Evolutionary conservation across 2,113 vertebrate species (phyloP), one percentile per base, ranked within the genome.

Genomic region (Planiliza haematocheilus): DNA sequence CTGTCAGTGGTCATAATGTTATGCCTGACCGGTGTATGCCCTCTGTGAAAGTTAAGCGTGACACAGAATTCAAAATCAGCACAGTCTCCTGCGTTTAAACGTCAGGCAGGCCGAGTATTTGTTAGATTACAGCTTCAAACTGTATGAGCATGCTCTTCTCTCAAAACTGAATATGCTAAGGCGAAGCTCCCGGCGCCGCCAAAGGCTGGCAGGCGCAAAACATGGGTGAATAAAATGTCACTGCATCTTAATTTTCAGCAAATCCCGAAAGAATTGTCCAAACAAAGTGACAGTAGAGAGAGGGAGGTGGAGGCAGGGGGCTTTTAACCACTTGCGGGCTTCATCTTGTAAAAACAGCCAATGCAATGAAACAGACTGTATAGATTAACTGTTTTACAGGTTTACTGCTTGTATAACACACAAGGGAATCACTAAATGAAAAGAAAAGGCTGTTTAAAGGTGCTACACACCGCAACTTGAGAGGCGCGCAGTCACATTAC

Each of bases 151-250:
- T n/a, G 13, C 43, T n/a, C 43, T n/a, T 16, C 13, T 45, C 7
- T 45, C 21, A 42, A n/a, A 78, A 18, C 52, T 41, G 58, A 67
- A 69, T 56, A 63, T 46, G 10, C 13, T 16, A 10, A 49, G 12
- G 60, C 37, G 55, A 53, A 52, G 66, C 71, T 76, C 30, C 61
- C 7, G 21, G 70, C 60, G n/a, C 45, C 18, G 76, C 61, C 57
- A n/a, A n/a, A n/a, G n/a, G n/a, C n/a, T n/a, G 39, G 60, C 42
- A 49, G 18, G 21, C 1, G 2, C 16, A 59, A 79, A 75, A 38
- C 41, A 51, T 7, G 37, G 43, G 34, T 45, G 16, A 16, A 9
- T n/a, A 14, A 41, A 68, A 20, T 42, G 56, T 46, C 20, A 13
- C 39, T 9, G 38, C 8, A 37, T 58, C 51, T 16, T 64, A 14